phyloP scores from a whole-genome alignment of 2,113 vertebrate genomes.

The Etheostoma cragini region DNA sequence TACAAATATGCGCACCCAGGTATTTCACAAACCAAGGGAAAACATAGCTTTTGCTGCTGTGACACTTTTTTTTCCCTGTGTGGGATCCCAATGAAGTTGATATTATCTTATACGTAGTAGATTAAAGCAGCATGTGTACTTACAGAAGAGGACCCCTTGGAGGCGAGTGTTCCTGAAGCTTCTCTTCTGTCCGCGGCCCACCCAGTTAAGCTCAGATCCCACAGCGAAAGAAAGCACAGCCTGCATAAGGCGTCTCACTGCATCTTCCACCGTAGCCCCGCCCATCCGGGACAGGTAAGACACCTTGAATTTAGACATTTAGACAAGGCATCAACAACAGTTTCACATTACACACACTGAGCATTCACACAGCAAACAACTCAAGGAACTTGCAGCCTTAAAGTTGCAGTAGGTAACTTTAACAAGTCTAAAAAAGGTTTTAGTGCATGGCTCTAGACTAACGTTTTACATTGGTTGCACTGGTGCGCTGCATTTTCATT shows the following conservation, averaged over 20 bases:
- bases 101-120: no score
- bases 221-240: conserved; percentile 74
- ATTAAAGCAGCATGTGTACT: conserved; percentile 17
- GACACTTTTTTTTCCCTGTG: not conserved
- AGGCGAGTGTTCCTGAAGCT: conserved; percentile 75
- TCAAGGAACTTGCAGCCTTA: not conserved
- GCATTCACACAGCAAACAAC: not conserved
- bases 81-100: not conserved
- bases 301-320: conserved; percentile 50
- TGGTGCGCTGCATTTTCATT: no score
- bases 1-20: no score
- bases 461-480: no score
- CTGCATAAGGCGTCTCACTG: conserved; percentile 71
- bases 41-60: not conserved
- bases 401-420: no score
- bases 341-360: not conserved
- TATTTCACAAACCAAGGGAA: no score
- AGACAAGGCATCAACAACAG: not conserved
- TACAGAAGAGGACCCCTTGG: conserved; percentile 76
- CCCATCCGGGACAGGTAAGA: conserved; percentile 73
- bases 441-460: no score
- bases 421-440: no score
- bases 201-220: conserved; percentile 75
- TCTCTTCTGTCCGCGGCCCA: conserved; percentile 73
- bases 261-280: conserved; percentile 73